phyloP scores from a whole-genome alignment of 2,888 invertebrate species.

The Monopis laevigella region DNA sequence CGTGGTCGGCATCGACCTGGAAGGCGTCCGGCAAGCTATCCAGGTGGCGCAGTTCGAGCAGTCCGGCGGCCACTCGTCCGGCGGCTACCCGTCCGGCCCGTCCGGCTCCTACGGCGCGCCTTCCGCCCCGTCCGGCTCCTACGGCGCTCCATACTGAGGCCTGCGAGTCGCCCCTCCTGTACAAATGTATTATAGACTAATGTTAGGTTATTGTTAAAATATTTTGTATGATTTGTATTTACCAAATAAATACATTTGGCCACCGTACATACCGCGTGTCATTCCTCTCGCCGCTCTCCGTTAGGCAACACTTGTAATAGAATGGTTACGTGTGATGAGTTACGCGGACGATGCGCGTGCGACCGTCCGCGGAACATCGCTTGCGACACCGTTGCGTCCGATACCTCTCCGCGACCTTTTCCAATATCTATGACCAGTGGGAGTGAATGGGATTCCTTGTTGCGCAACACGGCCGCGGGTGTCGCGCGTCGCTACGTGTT shows the following conservation, averaged over 20 bases:
- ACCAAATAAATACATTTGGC: conserved; percentile 68
- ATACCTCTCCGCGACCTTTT: too few species aligned
- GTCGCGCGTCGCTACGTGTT: too few species aligned
- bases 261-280: conserved; percentile 39
- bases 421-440: too few species aligned
- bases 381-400: too few species aligned
- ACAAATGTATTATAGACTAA: conserved; percentile 33
- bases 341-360: too few species aligned
- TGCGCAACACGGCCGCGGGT: too few species aligned
- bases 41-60: conserved; percentile 88
- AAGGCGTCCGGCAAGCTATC: conserved; percentile 86
- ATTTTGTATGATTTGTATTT: conserved; percentile 53
- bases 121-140: conserved; percentile 73
- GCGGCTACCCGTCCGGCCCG: conserved; percentile 58
- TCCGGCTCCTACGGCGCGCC: conserved; percentile 68
- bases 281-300: background rate
- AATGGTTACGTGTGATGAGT: background rate
- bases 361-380: too few species aligned
- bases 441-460: too few species aligned
- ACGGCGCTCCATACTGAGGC: conserved; percentile 70
- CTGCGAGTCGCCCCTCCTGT: conserved; percentile 8
- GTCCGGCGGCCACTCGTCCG: conserved; percentile 38
- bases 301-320: background rate
- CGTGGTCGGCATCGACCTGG: conserved; percentile 86
- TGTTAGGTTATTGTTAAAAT: conserved; percentile 46